phyloP scores from a whole-genome alignment of 2,113 vertebrate species.

The Tapirus terrestris region DNA sequence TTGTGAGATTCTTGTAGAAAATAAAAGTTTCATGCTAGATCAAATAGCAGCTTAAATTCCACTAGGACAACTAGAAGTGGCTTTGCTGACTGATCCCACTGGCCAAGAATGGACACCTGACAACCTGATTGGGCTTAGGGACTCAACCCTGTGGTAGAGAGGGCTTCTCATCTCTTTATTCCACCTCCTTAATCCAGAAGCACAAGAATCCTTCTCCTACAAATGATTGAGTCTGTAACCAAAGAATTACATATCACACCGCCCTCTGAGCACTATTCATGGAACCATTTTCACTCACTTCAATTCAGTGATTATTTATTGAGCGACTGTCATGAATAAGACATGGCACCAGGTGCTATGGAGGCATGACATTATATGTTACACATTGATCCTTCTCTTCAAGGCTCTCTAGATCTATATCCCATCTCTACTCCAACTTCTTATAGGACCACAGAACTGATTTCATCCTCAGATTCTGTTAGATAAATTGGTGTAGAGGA shows the following conservation, averaged over 20 bases:
- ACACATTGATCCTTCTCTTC: background rate
- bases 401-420: background rate
- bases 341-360: background rate
- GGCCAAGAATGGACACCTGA: background rate
- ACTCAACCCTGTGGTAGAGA: background rate
- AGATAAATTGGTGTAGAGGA: background rate
- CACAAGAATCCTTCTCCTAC: background rate
- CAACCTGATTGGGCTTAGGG: background rate
- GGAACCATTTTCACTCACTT: background rate
- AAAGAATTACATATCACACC: background rate
- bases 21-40: background rate
- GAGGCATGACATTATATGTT: background rate
- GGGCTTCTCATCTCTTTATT: background rate
- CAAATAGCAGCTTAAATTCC: background rate
- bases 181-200: background rate
- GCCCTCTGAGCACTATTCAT: background rate
- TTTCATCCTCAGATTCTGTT: background rate
- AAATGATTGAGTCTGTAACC: background rate
- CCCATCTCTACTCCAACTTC: background rate
- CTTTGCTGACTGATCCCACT: background rate
- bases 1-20: conserved; percentile 12
- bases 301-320: background rate
- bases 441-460: background rate
- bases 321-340: background rate
- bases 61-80: background rate